Evolutionary conservation across 2,888 invertebrate genomes (phyloP).

Genomic region (Azorinus chamasolen): DNA sequence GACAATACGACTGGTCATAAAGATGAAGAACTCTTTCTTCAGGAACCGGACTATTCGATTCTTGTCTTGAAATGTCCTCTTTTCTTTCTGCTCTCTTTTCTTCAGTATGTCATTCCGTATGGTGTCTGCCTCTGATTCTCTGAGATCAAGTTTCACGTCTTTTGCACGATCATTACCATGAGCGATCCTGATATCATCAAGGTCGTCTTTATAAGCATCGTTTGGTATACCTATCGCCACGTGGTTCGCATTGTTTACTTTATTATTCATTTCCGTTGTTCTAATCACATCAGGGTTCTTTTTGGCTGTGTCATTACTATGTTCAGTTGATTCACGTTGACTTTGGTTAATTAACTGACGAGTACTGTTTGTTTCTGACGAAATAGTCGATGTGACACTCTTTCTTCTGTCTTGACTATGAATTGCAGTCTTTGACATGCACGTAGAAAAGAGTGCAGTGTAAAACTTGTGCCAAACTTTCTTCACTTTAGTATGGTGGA

Average conservation of each 20-base stretch:
- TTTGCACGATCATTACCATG: no score
- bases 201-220: no score
- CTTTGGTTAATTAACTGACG: slow-evolving; percentile 6
- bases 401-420: neutral
- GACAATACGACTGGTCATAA: slow-evolving; percentile 71
- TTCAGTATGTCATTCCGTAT: slow-evolving; percentile 9
- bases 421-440: slow-evolving; percentile 18
- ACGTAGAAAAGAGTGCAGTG: slow-evolving; percentile 23
- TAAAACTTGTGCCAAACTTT: slow-evolving; percentile 41
- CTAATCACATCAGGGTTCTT: neutral
- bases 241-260: no score
- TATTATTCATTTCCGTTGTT: no score
- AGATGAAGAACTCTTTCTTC: slow-evolving; percentile 71
- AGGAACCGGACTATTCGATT: slow-evolving; percentile 64
- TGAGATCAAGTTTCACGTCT: slow-evolving; percentile 47
- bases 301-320: neutral
- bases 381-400: neutral
- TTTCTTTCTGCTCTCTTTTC: slow-evolving; percentile 21
- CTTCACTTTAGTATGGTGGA: slow-evolving; percentile 63
- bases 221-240: no score
- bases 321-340: neutral
- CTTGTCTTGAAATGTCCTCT: slow-evolving; percentile 65
- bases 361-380: slow-evolving; percentile 49
- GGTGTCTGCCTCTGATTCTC: slow-evolving; percentile 19
- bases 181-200: no score